Evolutionary conservation across 2,797 vertebrate genomes (phyloP).

Genomic region (Rhabdophis nuchalis): DNA sequence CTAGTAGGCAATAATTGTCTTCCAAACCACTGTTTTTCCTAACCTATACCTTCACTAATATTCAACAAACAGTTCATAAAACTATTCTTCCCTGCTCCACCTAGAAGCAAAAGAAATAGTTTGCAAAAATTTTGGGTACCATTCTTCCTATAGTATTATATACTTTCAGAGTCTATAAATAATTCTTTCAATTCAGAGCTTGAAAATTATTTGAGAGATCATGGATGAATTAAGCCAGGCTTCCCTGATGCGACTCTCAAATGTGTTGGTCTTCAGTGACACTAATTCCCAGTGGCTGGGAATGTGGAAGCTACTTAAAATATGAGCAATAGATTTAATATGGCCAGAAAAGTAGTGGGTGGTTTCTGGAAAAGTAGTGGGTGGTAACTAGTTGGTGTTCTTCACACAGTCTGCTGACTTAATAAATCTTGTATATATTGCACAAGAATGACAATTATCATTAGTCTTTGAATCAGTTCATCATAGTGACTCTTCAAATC

Average conservation of each 20-base stretch:
- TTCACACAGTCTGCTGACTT: not conserved
- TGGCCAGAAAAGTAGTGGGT: not conserved
- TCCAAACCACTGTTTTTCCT: not conserved
- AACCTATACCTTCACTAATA: not conserved
- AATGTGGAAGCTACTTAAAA: not conserved
- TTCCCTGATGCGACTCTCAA: not conserved
- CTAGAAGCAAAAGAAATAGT: not conserved
- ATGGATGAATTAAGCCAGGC: not conserved
- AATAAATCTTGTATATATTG: not conserved
- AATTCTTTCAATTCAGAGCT: not conserved
- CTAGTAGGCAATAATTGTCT: not conserved
- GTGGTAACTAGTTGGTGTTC: not conserved
- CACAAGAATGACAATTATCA: not conserved
- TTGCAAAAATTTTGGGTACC: not conserved
- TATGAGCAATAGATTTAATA: not conserved
- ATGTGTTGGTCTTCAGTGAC: not conserved
- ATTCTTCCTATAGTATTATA: not conserved
- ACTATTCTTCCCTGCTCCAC: not conserved
- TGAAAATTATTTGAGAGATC: not conserved
- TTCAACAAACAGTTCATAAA: not conserved
- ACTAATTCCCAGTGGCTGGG: not conserved
- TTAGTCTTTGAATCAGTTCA: not conserved
- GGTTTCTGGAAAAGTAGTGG: not conserved
- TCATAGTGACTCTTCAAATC: not conserved
- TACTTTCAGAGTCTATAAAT: not conserved